These are phyloP conservation scores for Mobula birostris DNA, from an alignment of 2,113 vertebrate species.

Conservation along the genomic window DNA sequence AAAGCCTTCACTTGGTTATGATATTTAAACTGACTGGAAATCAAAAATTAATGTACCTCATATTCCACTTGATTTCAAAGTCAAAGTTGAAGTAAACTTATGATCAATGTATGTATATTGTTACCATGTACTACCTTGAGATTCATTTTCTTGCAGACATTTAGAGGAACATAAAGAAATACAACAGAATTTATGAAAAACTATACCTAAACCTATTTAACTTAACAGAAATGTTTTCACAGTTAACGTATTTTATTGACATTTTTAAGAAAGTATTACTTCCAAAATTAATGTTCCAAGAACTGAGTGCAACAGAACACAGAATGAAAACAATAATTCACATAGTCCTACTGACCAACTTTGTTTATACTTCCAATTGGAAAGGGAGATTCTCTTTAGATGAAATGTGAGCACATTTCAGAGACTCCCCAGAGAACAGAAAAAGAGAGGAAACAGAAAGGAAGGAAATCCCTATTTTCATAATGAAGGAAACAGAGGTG, in stretches of 20 bases:
- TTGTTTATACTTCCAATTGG: conserved; percentile 45
- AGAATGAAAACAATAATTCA: neutral
- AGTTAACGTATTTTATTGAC: neutral
- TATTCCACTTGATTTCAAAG: neutral
- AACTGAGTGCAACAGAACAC: neutral
- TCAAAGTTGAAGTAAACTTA: neutral
- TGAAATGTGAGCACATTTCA: conserved; percentile 46
- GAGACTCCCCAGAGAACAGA: conserved; percentile 41
- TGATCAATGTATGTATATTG: too few relatives aligned
- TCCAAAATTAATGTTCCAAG: neutral
- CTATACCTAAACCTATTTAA: neutral
- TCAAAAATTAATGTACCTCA: neutral
- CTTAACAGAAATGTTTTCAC: neutral
- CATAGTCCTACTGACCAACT: neutral
- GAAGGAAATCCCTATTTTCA: conserved; percentile 56
- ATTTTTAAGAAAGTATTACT: neutral
- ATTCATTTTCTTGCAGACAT: too few relatives aligned
- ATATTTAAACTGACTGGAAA: neutral
- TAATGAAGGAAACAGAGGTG: conserved; percentile 55
- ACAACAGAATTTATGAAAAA: too few relatives aligned
- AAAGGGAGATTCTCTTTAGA: conserved; percentile 46
- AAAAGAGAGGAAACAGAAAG: conserved; percentile 48
- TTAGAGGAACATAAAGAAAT: too few relatives aligned
- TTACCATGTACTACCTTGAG: too few relatives aligned
- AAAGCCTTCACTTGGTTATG: neutral